These are phyloP conservation scores for Trematocara marginatum DNA, from an alignment of 2,113 vertebrate species.

Conservation along the genomic window DNA sequence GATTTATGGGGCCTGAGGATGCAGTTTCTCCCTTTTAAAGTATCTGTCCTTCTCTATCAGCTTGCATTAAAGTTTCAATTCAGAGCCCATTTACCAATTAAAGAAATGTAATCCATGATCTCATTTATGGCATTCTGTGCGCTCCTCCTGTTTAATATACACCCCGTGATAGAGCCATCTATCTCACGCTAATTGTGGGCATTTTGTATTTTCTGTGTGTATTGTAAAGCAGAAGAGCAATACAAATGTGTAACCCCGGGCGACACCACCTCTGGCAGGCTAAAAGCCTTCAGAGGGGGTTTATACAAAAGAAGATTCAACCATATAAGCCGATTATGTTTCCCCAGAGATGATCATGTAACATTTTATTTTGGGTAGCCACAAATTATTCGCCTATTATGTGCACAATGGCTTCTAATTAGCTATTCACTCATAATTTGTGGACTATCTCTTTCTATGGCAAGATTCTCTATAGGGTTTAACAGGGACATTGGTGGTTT, in stretches of 20 bases:
- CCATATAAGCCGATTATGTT: conserved; percentile 32
- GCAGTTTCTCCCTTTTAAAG: conserved; percentile 29
- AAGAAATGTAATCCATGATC: neutral
- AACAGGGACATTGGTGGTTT: neutral
- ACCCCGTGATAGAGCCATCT: neutral
- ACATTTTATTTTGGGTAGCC: conserved; percentile 17
- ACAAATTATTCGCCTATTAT: conserved; percentile 33
- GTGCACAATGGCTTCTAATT: conserved; percentile 34
- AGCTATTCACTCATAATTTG: conserved; percentile 28
- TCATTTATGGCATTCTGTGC: neutral
- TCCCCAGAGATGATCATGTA: conserved; percentile 16
- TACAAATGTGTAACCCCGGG: neutral
- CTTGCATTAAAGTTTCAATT: conserved; percentile 1
- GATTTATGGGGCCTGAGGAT: conserved; percentile 31
- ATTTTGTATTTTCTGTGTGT: neutral
- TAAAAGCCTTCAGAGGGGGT: conserved; percentile 1
- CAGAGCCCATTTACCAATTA: conserved; percentile 38
- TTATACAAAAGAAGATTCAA: conserved; percentile 11
- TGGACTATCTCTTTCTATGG: neutral
- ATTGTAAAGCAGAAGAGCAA: neutral
- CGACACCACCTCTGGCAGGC: neutral
- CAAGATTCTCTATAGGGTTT: neutral
- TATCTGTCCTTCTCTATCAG: conserved; percentile 9
- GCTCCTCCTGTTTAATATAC: neutral
- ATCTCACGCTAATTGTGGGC: neutral